phyloP scores from a whole-genome alignment of 2,888 invertebrate genomes.

The Cabera pusaria region DNA sequence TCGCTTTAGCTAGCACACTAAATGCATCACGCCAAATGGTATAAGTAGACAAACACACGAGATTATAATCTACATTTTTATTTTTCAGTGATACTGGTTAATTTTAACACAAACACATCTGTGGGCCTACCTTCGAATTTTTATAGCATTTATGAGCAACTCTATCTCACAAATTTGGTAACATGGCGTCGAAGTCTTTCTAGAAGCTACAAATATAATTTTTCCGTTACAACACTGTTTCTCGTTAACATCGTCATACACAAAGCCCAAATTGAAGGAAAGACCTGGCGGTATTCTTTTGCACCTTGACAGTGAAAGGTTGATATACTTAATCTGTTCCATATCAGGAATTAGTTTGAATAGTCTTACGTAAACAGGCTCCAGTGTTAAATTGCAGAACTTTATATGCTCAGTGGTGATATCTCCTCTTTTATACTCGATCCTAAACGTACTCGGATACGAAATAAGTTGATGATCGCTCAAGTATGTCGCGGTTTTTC shows the following conservation, averaged over 20 bases:
- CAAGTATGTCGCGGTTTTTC: slow-evolving; percentile 68
- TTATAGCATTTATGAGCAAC: slow-evolving; percentile 53
- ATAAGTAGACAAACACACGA: no score
- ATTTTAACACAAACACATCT: no score
- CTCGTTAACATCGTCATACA: slow-evolving; percentile 67
- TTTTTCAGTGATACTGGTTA: no score
- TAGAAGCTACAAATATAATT: slow-evolving; percentile 69
- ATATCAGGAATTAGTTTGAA: slow-evolving; percentile 66
- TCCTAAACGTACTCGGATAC: slow-evolving; percentile 56
- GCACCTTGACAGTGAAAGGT: slow-evolving; percentile 57
- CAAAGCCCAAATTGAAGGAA: slow-evolving; percentile 61
- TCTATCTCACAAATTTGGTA: slow-evolving; percentile 75
- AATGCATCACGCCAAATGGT: no score
- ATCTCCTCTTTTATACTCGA: slow-evolving; percentile 63
- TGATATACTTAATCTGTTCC: slow-evolving; percentile 66
- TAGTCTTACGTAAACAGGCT: slow-evolving; percentile 67
- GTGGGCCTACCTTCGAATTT: slow-evolving; percentile 45
- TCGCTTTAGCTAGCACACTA: no score
- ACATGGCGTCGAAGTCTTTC: slow-evolving; percentile 68
- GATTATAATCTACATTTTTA: no score
- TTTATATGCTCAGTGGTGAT: slow-evolving; percentile 60
- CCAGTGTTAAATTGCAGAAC: slow-evolving; percentile 63
- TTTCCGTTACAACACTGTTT: slow-evolving; percentile 53
- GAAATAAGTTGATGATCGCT: slow-evolving; percentile 63
- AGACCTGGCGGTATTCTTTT: slow-evolving; percentile 70